Percentiles rank a stretch among this genome's conserved stretches.
Evolutionary conservation across 2,888 invertebrate genomes (phyloP).

Genomic region (Aspidapion aeneum): DNA sequence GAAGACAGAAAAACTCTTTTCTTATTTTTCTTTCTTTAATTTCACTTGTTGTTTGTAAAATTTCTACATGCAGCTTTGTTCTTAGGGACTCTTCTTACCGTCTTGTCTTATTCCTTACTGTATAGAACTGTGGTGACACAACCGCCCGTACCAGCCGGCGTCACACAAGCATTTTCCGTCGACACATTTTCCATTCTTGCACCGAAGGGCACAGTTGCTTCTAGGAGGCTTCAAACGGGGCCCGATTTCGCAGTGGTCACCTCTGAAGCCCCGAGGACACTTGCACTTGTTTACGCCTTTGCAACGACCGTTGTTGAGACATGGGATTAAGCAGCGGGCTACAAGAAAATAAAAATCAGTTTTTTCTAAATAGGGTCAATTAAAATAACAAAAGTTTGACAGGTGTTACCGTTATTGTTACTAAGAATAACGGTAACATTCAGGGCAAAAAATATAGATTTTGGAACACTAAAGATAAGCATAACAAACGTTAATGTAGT

Average conservation of each 20-base stretch:
- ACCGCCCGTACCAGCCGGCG: constrained; percentile 77
- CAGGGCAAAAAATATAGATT: too few species aligned
- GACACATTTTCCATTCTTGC: constrained; percentile 74
- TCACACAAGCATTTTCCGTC: constrained; percentile 73
- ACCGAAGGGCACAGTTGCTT: constrained; percentile 69
- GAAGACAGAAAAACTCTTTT: too few species aligned
- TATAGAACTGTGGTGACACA: constrained; percentile 66
- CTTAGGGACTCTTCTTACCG: too few species aligned
- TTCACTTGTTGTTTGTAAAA: too few species aligned
- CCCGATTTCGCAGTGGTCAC: constrained; percentile 90
- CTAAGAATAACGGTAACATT: too few species aligned
- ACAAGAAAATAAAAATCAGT: constrained; percentile 15
- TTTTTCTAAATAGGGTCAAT: too few species aligned
- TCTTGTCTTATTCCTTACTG: background rate
- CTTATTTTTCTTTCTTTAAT: too few species aligned
- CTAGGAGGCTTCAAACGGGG: constrained; percentile 55
- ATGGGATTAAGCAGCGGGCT: constrained; percentile 67
- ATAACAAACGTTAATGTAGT: constrained; percentile 5
- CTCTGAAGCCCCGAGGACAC: constrained; percentile 79
- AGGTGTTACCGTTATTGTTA: too few species aligned
- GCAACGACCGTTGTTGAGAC: constrained; percentile 87
- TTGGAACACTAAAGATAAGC: too few species aligned
- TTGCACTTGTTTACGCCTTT: constrained; percentile 87
- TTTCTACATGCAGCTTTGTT: too few species aligned
- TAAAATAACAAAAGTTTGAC: too few species aligned